Percentiles rank a stretch among this genome's conserved stretches.
Evolutionary conservation across 2,113 vertebrate genomes (phyloP).

Genomic region (Ochotona curzoniae): DNA sequence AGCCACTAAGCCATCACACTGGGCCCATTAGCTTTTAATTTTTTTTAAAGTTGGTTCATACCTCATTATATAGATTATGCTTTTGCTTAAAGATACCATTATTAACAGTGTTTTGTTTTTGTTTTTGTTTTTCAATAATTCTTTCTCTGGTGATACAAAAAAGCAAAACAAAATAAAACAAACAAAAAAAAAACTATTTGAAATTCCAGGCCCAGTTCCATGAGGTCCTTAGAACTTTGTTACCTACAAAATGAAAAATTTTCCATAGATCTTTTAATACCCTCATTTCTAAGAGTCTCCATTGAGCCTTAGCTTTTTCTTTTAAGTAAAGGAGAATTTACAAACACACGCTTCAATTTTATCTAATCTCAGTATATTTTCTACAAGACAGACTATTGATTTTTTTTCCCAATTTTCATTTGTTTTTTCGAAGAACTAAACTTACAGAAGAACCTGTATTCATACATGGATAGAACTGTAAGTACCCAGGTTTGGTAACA

Average conservation of each 20-base stretch:
- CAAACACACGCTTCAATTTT: slow-evolving; percentile 24
- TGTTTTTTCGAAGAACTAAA: slow-evolving; percentile 44
- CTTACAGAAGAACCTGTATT: slow-evolving; percentile 41
- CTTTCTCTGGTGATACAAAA: slow-evolving; percentile 2
- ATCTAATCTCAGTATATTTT: slow-evolving; percentile 7
- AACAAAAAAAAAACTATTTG: background rate
- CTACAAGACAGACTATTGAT: background rate
- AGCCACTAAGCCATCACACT: too few species aligned
- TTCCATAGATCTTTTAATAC: background rate
- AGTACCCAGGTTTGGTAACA: slow-evolving; percentile 34
- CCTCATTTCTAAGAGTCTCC: slow-evolving; percentile 4
- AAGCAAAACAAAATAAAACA: background rate
- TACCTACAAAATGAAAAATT: slow-evolving; percentile 42
- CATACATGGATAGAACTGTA: background rate
- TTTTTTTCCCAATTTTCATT: slow-evolving; percentile 44
- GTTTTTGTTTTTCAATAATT: background rate
- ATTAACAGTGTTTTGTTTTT: background rate
- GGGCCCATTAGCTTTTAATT: too few species aligned
- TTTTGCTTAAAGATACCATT: slow-evolving; percentile 47
- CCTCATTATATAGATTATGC: background rate
- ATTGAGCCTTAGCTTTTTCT: background rate
- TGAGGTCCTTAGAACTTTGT: background rate
- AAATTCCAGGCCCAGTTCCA: background rate
- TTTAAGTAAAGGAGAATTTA: background rate
- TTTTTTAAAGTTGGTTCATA: background rate